A percentile compares a stretch with the other conserved stretches of the same genome.
Conservation (phyloP, 2,797 vertebrate species). For the Adelosebastes latens region DNA sequence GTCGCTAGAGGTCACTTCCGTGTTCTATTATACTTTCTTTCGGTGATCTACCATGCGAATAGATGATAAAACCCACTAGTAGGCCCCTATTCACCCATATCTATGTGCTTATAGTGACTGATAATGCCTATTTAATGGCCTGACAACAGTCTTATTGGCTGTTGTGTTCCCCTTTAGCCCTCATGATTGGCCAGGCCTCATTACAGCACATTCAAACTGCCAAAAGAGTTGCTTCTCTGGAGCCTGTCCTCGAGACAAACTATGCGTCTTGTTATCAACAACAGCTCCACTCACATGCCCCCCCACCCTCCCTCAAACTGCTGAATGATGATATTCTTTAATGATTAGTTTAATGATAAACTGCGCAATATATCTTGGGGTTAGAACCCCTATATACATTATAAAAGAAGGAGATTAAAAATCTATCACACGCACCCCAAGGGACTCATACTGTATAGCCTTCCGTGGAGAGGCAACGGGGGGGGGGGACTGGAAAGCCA, state of each 20-base stretch:
- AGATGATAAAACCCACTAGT: no score
- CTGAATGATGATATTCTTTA: conserved; percentile 58
- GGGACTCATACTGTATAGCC: conserved; percentile 35
- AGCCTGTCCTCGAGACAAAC: not conserved
- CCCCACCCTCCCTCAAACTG: conserved; percentile 40
- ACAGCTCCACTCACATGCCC: not conserved
- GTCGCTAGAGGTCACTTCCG: no score
- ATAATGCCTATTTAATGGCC: no score
- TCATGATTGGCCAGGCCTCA: not conserved
- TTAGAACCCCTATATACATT: conserved; percentile 52
- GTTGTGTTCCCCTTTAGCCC: not conserved
- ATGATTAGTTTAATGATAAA: conserved; percentile 64
- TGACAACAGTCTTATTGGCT: no score
- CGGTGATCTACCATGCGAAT: no score
- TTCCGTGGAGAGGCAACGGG: not conserved
- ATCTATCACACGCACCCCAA: conserved; percentile 37
- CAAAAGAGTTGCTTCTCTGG: not conserved
- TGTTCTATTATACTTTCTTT: no score
- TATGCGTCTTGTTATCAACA: conserved; percentile 18
- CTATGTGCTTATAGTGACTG: no score
- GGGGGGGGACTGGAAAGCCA: not conserved
- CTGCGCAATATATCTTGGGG: conserved; percentile 41
- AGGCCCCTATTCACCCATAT: no score
- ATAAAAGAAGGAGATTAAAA: conserved; percentile 60
- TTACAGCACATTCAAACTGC: not conserved